phyloP scores from a whole-genome alignment of 2,113 vertebrate genomes.

The Greenwoodochromis staneri region DNA sequence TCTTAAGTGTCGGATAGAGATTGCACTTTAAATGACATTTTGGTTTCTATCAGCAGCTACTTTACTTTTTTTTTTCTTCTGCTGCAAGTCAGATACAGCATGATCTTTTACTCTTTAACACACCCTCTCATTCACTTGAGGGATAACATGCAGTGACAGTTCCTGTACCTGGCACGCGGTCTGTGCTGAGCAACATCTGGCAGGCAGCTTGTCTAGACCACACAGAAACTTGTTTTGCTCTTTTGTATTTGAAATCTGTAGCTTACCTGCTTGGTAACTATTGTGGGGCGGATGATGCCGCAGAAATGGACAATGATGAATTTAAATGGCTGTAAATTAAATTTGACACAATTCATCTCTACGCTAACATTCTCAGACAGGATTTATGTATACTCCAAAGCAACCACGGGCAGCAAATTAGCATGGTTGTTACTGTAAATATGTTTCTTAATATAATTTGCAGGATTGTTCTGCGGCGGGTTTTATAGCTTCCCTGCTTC shows the following conservation, averaged over 20 bases:
- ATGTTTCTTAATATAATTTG: neutral
- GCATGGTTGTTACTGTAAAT: neutral
- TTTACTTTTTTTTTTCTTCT: neutral
- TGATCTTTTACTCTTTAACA: conserved; percentile 1
- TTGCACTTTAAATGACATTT: neutral
- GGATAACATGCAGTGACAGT: conserved; percentile 18
- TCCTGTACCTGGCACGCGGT: conserved; percentile 33
- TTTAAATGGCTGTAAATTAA: neutral
- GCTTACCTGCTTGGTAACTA: neutral
- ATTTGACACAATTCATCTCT: neutral
- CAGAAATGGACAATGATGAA: neutral
- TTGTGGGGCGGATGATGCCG: neutral
- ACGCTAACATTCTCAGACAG: neutral
- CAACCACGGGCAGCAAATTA: neutral
- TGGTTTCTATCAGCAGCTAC: neutral
- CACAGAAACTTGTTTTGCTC: neutral
- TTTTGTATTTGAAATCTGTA: neutral
- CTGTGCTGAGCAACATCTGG: conserved; percentile 23
- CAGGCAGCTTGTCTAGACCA: conserved; percentile 37
- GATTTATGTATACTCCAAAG: neutral
- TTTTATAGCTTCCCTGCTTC: neutral
- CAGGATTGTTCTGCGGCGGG: neutral
- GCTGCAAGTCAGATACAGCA: neutral
- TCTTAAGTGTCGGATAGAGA: neutral
- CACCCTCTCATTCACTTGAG: neutral